phyloP scores from a whole-genome alignment of 2,888 invertebrate genomes.

The Ectobius pallidus region DNA sequence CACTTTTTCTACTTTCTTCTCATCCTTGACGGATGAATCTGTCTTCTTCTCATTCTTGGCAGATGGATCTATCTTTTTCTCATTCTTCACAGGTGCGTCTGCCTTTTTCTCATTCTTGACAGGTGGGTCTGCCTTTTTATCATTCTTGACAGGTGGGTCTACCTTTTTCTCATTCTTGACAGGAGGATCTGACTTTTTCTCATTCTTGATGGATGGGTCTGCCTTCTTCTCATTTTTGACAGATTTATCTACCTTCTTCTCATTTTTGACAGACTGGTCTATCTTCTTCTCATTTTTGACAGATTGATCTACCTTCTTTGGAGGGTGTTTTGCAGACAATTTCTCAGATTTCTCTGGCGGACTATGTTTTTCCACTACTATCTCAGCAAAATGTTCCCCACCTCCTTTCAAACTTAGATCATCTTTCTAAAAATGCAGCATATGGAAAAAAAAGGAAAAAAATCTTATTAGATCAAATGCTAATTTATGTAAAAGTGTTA shows the following conservation, averaged over 20 bases:
- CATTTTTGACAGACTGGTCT: background rate
- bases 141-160: conserved; percentile 37
- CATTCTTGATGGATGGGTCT: conserved; percentile 36
- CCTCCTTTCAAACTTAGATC: conserved; percentile 25
- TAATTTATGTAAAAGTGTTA: no score
- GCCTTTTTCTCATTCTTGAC: conserved; percentile 44
- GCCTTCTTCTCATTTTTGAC: background rate
- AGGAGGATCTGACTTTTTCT: conserved; percentile 38
- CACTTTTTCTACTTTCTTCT: conserved; percentile 47
- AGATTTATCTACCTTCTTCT: background rate
- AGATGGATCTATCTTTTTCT: conserved; percentile 47
- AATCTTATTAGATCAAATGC: no score
- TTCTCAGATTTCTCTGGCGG: conserved; percentile 28
- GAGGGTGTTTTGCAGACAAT: background rate
- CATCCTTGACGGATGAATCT: conserved; percentile 48
- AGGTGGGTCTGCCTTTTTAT: conserved; percentile 44
- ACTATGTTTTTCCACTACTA: background rate
- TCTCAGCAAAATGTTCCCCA: conserved; percentile 13
- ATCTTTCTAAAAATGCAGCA: conserved; percentile 33
- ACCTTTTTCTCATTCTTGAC: background rate
- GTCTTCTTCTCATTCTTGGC: conserved; percentile 44
- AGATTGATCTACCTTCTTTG: background rate
- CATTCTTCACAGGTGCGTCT: conserved; percentile 48
- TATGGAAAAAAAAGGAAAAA: no score
- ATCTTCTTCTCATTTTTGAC: background rate